A percentile compares a stretch with the other conserved stretches of the same genome.
Conservation (phyloP, 2,113 vertebrate species). For the Hippopotamus amphibius region DNA sequence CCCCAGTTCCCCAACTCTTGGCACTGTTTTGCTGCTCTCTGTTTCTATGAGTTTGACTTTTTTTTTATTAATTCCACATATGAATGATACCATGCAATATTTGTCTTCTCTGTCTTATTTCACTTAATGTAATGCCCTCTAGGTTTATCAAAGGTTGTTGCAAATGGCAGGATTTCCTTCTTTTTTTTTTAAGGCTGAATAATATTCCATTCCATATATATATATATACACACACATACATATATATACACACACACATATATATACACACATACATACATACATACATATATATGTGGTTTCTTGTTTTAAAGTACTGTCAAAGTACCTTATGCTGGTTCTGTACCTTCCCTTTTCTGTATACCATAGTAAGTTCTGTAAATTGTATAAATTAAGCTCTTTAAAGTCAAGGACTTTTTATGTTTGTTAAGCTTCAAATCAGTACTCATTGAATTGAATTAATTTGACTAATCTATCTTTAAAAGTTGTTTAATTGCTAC, state of each 20-base stretch:
- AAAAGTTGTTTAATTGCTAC: conserved; percentile 16
- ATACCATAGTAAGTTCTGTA: neutral
- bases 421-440: neutral
- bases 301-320: neutral
- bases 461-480: neutral
- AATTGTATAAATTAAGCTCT: neutral
- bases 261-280: neutral
- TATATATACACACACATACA: neutral
- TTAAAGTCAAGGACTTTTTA: neutral
- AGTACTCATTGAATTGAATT: conserved; percentile 22
- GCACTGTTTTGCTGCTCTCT: neutral
- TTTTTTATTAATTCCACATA: neutral
- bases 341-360: neutral
- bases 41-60: neutral
- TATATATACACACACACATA: no score
- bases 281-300: neutral
- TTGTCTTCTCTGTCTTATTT: neutral
- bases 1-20: no score
- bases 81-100: neutral
- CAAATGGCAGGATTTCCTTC: neutral
- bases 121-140: neutral
- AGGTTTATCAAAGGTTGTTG: neutral
- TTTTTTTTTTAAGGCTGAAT: neutral
- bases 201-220: neutral
- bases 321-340: neutral